Conservation (phyloP, 1,140 invertebrate species). For the Archivesica marissinica region DNA sequence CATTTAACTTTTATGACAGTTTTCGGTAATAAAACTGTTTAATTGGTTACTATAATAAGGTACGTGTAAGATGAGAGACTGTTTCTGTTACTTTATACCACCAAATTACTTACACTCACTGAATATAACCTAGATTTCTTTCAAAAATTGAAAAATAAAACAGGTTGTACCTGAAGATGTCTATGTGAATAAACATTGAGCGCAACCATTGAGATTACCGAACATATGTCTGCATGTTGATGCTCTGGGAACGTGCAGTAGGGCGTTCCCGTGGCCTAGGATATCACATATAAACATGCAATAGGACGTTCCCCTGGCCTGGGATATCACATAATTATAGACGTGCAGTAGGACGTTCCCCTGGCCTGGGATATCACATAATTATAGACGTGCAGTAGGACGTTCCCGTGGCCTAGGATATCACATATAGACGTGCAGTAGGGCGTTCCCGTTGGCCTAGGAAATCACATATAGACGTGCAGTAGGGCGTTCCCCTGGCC, state of each 20-base stretch:
- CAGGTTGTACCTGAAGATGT: neutral
- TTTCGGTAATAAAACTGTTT: conserved; percentile 10
- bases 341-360: neutral
- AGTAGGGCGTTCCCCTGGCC: too few species aligned
- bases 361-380: neutral
- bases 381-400: neutral
- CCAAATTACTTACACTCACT: conserved; percentile 9
- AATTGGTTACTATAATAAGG: neutral
- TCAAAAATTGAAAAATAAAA: too few species aligned
- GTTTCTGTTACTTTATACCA: conserved; percentile 13
- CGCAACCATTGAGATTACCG: neutral
- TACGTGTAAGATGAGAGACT: neutral
- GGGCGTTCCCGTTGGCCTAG: neutral
- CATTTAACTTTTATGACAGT: neutral
- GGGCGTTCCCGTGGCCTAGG: neutral
- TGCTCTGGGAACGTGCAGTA: neutral
- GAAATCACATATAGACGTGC: too few species aligned
- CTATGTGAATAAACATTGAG: neutral
- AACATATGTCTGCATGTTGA: neutral
- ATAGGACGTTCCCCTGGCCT: neutral
- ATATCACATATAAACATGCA: neutral
- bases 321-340: neutral
- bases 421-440: neutral
- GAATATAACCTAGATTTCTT: conserved; percentile 15
- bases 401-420: neutral